Evolutionary conservation across 35 echinoderm and acorn worm species (phyloP), one percentile per base, ranked within the genome.

Genomic region (Heliocidaris tuberculata): DNA sequence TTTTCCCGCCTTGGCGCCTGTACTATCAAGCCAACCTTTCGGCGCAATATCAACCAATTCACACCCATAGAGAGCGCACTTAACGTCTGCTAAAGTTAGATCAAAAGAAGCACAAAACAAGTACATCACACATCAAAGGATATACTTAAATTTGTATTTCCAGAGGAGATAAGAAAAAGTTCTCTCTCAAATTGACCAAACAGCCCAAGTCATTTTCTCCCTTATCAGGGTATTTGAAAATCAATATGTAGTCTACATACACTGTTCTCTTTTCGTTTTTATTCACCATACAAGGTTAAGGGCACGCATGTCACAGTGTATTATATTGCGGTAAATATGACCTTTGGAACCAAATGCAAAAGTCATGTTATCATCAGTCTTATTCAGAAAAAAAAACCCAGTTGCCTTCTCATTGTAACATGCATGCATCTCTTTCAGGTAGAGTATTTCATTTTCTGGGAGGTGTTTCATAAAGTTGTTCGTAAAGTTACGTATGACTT

Each of bases 281-380:
- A 78, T 78, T 27, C 65, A 78, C 65, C 7, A 78, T 17, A 8
- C 1, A 24, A 78, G 65, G 65, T 78, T 19, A 78, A 78, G 65
- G 65, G 65, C 65, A 42, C 2, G 87, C 31, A 89, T 89, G 87
- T 89, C 87, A 89, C 87, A 89, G 11, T 48, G 87, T n/a, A 89
- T 89, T 89, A 89, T 48, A 89, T 89, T 89, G 9, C 19, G 87
- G 87, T 89, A 89, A 89, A 89, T 89, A 89, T 89, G 87, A 89
- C 87, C 87, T 89, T 89, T 89, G 29, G 87, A n/a, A 48, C 87
- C 11, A 78, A 78, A 78, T 78, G 65, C 65, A 78, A 78, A 78
- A 78, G 27, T 78, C 65, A 78, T 78, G 65, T 78, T 78, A 78
- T 78, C 65, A 78, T 78, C 65, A 24, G 65, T 78, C 65, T 78